These are phyloP conservation scores for Eupsilia transversa DNA, from an alignment of 2,888 invertebrate genomes.

Conservation along the genomic window DNA sequence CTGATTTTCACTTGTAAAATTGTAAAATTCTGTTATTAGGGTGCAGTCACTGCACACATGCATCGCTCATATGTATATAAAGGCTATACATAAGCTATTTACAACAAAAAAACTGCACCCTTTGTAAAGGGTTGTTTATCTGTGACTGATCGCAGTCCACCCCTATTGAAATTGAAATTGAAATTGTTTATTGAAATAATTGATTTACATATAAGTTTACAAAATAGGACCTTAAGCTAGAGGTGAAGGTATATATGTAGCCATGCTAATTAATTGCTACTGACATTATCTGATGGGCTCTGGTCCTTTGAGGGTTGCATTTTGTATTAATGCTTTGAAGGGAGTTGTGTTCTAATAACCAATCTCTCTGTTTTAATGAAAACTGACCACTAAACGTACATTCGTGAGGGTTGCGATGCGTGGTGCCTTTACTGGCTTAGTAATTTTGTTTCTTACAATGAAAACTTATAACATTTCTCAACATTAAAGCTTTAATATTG, in stretches of 20 bases:
- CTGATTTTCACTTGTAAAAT: too few relatives aligned
- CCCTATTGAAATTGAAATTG: too few relatives aligned
- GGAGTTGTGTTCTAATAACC: not conserved
- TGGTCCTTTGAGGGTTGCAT: constrained; percentile 11
- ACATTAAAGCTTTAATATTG: not conserved
- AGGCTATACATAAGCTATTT: too few relatives aligned
- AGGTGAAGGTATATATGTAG: too few relatives aligned
- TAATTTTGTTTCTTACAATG: not conserved
- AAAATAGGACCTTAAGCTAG: too few relatives aligned
- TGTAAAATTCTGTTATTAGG: not conserved
- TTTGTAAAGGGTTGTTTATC: not conserved
- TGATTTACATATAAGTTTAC: too few relatives aligned
- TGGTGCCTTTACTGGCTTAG: not conserved
- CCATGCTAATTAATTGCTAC: constrained; percentile 6
- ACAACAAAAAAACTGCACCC: constrained; percentile 6
- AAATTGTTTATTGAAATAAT: too few relatives aligned
- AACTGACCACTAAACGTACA: too few relatives aligned
- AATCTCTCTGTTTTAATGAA: not conserved
- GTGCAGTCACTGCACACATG: not conserved
- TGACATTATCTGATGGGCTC: not conserved
- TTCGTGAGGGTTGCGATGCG: too few relatives aligned
- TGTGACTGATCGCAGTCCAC: not conserved
- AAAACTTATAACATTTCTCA: not conserved
- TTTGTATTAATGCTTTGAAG: constrained; percentile 6
- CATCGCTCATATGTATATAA: not conserved